Conservation (phyloP, 2,797 vertebrate species). For the Helostoma temminkii region DNA sequence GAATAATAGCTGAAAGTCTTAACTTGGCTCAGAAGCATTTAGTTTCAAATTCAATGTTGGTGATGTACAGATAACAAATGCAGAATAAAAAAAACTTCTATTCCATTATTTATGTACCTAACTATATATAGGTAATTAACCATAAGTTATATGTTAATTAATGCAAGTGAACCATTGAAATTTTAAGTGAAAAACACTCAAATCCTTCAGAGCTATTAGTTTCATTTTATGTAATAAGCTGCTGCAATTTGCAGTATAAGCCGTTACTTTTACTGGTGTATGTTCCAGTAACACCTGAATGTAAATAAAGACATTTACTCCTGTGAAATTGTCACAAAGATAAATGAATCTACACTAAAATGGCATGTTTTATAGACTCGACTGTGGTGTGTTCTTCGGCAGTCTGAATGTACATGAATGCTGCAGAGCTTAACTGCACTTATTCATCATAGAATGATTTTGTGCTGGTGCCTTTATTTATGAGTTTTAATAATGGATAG, state of each 20-base stretch:
- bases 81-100: no score
- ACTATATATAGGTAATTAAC: background rate
- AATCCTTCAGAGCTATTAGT: background rate
- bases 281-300: conserved; percentile 15
- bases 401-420: conserved; percentile 50
- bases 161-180: conserved; percentile 6
- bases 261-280: background rate
- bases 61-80: no score
- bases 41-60: no score
- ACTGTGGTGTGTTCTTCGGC: conserved; percentile 21
- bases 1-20: no score
- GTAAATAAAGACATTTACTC: conserved; percentile 39
- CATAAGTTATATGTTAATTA: background rate
- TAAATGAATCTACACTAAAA: conserved; percentile 49
- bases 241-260: background rate
- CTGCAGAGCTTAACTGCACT: conserved; percentile 59
- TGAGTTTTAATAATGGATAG: conserved; percentile 80
- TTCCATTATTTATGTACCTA: no score
- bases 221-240: background rate
- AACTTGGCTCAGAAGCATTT: no score
- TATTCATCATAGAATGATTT: conserved; percentile 74
- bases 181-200: background rate
- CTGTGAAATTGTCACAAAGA: conserved; percentile 49
- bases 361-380: conserved; percentile 46
- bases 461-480: conserved; percentile 71